phyloP scores from a whole-genome alignment of 1,140 invertebrate genomes.

The Helicorthomorpha holstii region DNA sequence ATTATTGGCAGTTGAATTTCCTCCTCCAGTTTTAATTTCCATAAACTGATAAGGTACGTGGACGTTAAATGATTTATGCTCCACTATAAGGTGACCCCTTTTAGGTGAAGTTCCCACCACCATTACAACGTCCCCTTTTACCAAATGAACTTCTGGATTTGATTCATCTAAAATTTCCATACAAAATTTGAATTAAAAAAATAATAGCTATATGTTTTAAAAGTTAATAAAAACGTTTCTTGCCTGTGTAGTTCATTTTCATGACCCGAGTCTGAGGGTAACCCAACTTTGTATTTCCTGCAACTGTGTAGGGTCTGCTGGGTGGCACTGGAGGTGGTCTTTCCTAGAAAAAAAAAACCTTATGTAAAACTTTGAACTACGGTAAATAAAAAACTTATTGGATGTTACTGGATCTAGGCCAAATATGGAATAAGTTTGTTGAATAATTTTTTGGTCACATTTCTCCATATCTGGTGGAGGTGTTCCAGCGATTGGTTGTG shows the following conservation, averaged over 20 bases:
- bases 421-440: slow-evolving; percentile 74
- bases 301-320: slow-evolving; percentile 70
- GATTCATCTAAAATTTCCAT: slow-evolving; percentile 34
- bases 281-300: slow-evolving; percentile 76
- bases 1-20: too few relatives aligned
- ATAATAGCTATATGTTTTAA: not conserved
- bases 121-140: slow-evolving; percentile 63
- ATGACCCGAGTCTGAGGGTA: slow-evolving; percentile 81
- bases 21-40: slow-evolving; percentile 46
- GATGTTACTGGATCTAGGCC: slow-evolving; percentile 58
- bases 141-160: slow-evolving; percentile 38
- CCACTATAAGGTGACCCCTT: slow-evolving; percentile 63
- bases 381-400: not conserved
- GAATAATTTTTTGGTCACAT: slow-evolving; percentile 68
- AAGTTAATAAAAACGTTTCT: slow-evolving; percentile 10
- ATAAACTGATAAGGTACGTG: slow-evolving; percentile 77
- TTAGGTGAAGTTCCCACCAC: slow-evolving; percentile 61
- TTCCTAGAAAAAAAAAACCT: slow-evolving; percentile 36
- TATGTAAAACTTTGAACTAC: not conserved
- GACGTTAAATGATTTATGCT: slow-evolving; percentile 56
- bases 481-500: slow-evolving; percentile 52
- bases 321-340: slow-evolving; percentile 75
- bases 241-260: slow-evolving; percentile 72
- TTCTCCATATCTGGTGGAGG: slow-evolving; percentile 37
- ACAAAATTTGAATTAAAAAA: not conserved